These are phyloP conservation scores for Morinoia aosen DNA, from an alignment of 2,888 invertebrate species.

Conservation along the genomic window DNA sequence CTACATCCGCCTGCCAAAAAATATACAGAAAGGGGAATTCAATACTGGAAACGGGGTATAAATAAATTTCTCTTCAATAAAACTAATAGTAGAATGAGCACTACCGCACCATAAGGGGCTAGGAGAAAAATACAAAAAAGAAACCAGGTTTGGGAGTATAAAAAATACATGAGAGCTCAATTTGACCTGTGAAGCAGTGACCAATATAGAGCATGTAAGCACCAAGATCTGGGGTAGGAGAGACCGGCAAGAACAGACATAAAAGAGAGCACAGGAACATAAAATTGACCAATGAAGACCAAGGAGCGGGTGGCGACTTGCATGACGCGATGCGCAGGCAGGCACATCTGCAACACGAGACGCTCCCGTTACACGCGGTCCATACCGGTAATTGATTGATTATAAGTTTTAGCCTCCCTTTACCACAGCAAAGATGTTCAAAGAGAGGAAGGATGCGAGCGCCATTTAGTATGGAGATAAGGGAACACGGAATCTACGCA, in stretches of 20 bases:
- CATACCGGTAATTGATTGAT: too few relatives aligned
- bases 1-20: background rate
- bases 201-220: too few relatives aligned
- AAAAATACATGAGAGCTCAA: background rate
- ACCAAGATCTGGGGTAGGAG: background rate
- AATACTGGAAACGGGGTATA: background rate
- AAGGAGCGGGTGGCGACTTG: background rate
- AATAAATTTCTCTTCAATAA: background rate
- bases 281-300: background rate
- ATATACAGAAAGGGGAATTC: background rate
- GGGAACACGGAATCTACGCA: too few relatives aligned
- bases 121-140: background rate
- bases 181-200: background rate
- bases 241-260: background rate
- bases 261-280: background rate
- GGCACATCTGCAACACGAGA: conserved; percentile 2
- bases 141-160: background rate
- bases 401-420: too few relatives aligned
- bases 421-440: too few relatives aligned
- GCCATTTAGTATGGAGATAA: too few relatives aligned
- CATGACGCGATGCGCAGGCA: conserved; percentile 4
- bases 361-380: background rate
- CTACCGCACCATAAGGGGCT: too few relatives aligned
- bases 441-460: too few relatives aligned
- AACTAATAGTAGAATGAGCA: background rate